Conservation (phyloP, 2,113 vertebrate genomes). For the Chaetorhynchus papuensis region DNA sequence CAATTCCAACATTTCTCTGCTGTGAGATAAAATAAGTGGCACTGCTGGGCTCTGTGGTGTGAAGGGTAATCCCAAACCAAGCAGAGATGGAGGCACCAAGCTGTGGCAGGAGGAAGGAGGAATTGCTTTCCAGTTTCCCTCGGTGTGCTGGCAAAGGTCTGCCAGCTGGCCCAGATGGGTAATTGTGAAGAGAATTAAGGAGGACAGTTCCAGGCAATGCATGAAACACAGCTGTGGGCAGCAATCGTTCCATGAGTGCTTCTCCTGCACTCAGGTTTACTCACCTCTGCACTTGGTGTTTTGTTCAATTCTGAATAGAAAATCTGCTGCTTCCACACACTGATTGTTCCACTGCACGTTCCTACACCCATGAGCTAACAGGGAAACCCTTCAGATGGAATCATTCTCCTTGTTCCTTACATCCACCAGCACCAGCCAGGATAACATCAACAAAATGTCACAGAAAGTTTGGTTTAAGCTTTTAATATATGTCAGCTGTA, state of each 20-base stretch:
- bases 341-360: neutral
- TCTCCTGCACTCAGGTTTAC: neutral
- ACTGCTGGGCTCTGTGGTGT: neutral
- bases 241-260: neutral
- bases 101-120: neutral
- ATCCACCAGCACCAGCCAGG: neutral
- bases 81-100: neutral
- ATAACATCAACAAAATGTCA: conserved; percentile 42
- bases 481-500: conserved; percentile 48
- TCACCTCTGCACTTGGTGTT: neutral
- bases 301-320: neutral
- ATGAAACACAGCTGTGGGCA: neutral
- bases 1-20: neutral
- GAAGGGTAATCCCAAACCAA: neutral
- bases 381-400: neutral
- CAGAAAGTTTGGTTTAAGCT: conserved; percentile 37
- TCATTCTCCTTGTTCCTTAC: neutral
- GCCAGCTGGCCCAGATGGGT: neutral
- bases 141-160: neutral
- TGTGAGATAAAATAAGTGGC: neutral
- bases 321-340: neutral
- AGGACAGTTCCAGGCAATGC: neutral
- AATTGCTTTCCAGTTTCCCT: neutral
- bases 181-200: neutral
- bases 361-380: neutral